Evolutionary conservation across 1,140 invertebrate species (phyloP).

Genomic region (Drosophila littoralis): DNA sequence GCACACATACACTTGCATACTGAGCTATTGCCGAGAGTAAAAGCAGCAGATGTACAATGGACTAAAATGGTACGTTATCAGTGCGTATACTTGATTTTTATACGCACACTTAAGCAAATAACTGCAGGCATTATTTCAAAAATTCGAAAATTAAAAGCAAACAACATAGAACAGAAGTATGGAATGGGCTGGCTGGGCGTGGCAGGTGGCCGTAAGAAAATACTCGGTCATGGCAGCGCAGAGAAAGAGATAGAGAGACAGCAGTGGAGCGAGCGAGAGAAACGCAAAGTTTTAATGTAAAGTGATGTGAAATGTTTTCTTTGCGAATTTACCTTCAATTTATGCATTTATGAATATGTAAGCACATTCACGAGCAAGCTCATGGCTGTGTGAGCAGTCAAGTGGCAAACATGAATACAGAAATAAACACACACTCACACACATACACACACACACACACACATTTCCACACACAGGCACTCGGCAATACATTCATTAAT

Average conservation of each 20-base stretch:
- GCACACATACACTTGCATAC: slow-evolving; percentile 2
- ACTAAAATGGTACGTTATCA: slow-evolving; percentile 72
- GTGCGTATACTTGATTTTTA: slow-evolving; percentile 83
- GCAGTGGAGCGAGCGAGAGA: slow-evolving; percentile 8
- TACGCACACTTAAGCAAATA: slow-evolving; percentile 83
- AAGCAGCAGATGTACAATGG: slow-evolving; percentile 40
- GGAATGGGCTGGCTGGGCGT: not conserved
- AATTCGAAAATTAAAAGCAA: slow-evolving; percentile 83
- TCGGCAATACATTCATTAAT: slow-evolving; percentile 70
- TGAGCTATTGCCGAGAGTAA: slow-evolving; percentile 14
- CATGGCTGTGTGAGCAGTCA: slow-evolving; percentile 63
- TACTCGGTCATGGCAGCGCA: slow-evolving; percentile 41
- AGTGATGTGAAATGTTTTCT: slow-evolving; percentile 82
- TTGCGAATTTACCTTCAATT: slow-evolving; percentile 82
- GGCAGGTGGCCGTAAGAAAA: slow-evolving; percentile 67
- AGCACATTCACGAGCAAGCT: slow-evolving; percentile 63
- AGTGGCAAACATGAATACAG: slow-evolving; percentile 65
- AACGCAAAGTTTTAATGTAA: slow-evolving; percentile 71
- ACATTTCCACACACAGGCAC: slow-evolving; percentile 34
- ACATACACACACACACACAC: slow-evolving; percentile 23
- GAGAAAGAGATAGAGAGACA: slow-evolving; percentile 10
- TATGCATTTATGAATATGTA: slow-evolving; percentile 83
- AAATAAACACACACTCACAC: slow-evolving; percentile 36
- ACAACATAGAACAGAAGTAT: slow-evolving; percentile 54
- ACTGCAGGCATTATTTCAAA: slow-evolving; percentile 81